A percentile compares a stretch with the other conserved stretches of the same genome.
Conservation (phyloP, 1,140 invertebrate genomes). For the Zaprionus tsacasi region DNA sequence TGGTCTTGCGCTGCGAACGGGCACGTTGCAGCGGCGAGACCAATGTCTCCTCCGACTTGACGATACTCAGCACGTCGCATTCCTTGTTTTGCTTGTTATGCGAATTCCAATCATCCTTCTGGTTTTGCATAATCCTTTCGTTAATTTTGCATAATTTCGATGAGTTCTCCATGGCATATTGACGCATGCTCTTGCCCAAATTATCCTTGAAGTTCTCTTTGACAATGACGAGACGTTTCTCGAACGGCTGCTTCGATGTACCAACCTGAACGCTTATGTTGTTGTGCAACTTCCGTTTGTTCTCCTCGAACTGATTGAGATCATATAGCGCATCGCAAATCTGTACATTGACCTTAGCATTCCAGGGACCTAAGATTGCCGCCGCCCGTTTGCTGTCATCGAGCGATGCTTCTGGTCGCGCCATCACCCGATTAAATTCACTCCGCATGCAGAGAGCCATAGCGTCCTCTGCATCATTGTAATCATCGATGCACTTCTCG, state of each 20-base stretch:
- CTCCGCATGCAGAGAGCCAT: constrained; percentile 45
- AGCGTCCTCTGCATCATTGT: neutral
- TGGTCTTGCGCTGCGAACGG: constrained; percentile 57
- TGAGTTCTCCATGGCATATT: constrained; percentile 57
- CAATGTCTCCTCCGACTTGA: constrained; percentile 39
- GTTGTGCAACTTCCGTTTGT: constrained; percentile 56
- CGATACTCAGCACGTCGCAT: constrained; percentile 70
- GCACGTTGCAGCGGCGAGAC: constrained; percentile 65
- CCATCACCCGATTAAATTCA: constrained; percentile 50
- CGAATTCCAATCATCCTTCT: constrained; percentile 53
- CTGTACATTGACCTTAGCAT: constrained; percentile 37
- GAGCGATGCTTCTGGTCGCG: constrained; percentile 22
- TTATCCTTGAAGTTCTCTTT: constrained; percentile 68
- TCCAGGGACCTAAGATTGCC: neutral
- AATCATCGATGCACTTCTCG: constrained; percentile 44
- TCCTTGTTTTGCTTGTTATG: constrained; percentile 35
- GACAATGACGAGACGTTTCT: constrained; percentile 51
- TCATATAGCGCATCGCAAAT: constrained; percentile 66
- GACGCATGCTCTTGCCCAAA: constrained; percentile 48
- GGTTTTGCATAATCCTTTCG: constrained; percentile 23
- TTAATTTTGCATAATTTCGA: constrained; percentile 35
- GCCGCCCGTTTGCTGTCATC: constrained; percentile 29
- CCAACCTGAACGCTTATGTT: constrained; percentile 47
- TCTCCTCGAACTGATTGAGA: constrained; percentile 70
- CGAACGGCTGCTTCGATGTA: constrained; percentile 48